Conservation (phyloP, 1,140 invertebrate genomes). For the Trichonephila clavipes region DNA sequence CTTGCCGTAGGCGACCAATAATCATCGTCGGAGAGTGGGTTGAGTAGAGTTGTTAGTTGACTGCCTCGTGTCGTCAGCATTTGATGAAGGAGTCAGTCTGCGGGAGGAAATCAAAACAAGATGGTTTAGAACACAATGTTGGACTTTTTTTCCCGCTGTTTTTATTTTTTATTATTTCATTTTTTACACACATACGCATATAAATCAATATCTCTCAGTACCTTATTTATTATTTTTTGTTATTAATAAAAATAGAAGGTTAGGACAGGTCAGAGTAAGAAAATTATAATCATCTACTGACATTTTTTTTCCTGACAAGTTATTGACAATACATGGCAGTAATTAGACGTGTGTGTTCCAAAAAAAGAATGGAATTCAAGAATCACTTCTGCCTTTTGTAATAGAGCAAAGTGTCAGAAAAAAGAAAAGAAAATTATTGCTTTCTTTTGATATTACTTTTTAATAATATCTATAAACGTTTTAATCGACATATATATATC, state of each 20-base stretch:
- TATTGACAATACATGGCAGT: too few species aligned
- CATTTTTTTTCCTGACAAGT: too few species aligned
- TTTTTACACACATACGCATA: not conserved
- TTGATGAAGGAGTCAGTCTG: conserved; percentile 47
- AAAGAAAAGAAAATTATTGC: too few species aligned
- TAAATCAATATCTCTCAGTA: not conserved
- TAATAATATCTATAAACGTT: too few species aligned
- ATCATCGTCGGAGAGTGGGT: conserved; percentile 58
- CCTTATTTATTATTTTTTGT: not conserved
- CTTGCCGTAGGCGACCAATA: conserved; percentile 73
- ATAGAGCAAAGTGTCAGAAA: too few species aligned
- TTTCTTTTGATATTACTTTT: too few species aligned
- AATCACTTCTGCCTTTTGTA: too few species aligned
- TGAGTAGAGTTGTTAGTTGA: conserved; percentile 66
- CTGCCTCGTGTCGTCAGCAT: conserved; percentile 60
- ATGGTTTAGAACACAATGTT: conserved; percentile 34
- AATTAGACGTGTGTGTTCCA: too few species aligned
- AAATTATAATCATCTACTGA: not conserved
- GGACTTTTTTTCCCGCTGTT: not conserved
- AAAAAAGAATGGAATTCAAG: too few species aligned
- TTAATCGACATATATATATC: too few species aligned
- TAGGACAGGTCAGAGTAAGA: not conserved
- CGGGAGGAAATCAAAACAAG: conserved; percentile 64
- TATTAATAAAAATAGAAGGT: not conserved
- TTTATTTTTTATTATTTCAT: not conserved